Base-by-base conservation (phyloP, 1,140 invertebrate genomes). In the Matsumurasca onukii region DNA sequence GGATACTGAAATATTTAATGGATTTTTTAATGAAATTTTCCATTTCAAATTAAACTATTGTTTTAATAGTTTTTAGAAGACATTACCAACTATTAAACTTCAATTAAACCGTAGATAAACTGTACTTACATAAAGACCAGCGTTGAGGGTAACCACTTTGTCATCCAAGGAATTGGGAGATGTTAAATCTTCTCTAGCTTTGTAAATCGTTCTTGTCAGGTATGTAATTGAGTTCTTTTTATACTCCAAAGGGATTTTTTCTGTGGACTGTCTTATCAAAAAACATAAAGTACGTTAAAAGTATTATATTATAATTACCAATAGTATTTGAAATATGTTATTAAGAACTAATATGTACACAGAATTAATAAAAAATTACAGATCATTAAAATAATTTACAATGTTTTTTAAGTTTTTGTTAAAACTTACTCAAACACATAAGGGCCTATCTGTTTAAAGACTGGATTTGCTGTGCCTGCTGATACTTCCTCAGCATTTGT, bases 391-490 rank as follows among this genome's bases (percentile, higher is more conserved):
- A 39, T 39, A 39, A 39, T 5, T 39, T n/a, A n/a, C n/a, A n/a
- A n/a, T n/a, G n/a, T n/a, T n/a, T n/a, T n/a, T n/a, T n/a, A 45
- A 12, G 39, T 45, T 45, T 9, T 45, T n/a, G n/a, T 9, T n/a
- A n/a, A n/a, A n/a, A 27, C 55, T 59, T n/a, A 59, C 55, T 59
- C 55, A n/a, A 5, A 59, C 13, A 59, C 25, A n/a, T 59, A 59
- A 59, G 55, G 55, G 12, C 55, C 55, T 12, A 59, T 27, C 25
- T 59, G 15, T 12, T 5, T 5, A 9, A 59, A 27, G 3, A 5
- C 25, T 5, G 55, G 55, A 9, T 25, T 27, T 13, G 2, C 25
- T 2, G 30, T 2, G 2, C 55, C 55, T 27, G 15, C 30, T 22
- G 3, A 12, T 3, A 59, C 55, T 9, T 29, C 24, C 24, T 27